Evolutionary conservation across 2,113 vertebrate genomes (phyloP).

Genomic region (Macaca fascicularis): T2T-MFA8v1.1 NC_088389.1:99386501-99387000

Average conservation of each 20-base stretch:
- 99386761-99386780: not conserved
- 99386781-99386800: not conserved
- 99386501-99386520: not conserved
- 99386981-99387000: not conserved
- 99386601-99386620: not conserved
- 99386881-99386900: not conserved
- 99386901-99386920: not conserved
- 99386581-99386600: not conserved
- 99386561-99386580: not conserved
- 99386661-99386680: not conserved
- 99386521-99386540: not conserved
- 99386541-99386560: not conserved
- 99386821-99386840: not conserved
- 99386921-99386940: not conserved
- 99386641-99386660: not conserved
- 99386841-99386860: not conserved
- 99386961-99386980: not conserved
- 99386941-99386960: not conserved
- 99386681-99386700: not conserved
- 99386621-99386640: not conserved
- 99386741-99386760: slow-evolving; percentile 32
- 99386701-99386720: not conserved
- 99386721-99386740: not conserved
- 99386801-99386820: not conserved
- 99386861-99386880: not conserved